Evolutionary conservation across 2,888 invertebrate genomes (phyloP), one percentile per base, ranked within the genome.

Genomic region (Catocala nupta): DNA sequence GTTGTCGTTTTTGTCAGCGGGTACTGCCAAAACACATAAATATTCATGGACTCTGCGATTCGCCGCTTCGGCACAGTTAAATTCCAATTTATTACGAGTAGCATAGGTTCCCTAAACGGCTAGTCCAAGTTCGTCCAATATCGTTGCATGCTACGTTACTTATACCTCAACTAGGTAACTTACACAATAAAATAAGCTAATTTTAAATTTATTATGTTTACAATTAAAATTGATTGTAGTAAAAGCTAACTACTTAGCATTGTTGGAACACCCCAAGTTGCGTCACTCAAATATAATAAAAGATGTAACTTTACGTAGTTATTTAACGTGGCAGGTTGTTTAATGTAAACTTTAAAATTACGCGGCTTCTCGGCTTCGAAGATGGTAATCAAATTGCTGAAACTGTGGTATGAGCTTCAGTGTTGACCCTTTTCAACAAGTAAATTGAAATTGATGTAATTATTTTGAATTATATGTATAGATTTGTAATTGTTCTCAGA

Each of bases 351-450:
- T 71, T 65, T 43, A 42, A 48, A 62, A 64, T 71, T 59, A 49
- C 65, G 59, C 45, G 56, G 66, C 56, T 66, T 66, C 55, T 61
- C 50, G 53, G 44, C 50, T 56, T 13, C 7, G 57, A n/a, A 60
- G 56, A 61, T 63, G 48, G 63, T 68, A 71, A 75, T 51, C 34
- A 63, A 58, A 52, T 71, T 71, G 65, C 36, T 59, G 34, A 49
- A 53, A 59, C 25, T 12, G 25, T 56, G 43, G 55, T 57, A 55
- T 56, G 49, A 11, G 60, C 52, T 39, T 39, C 36, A 39, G 36
- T 9, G 36, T 39, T 39, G 8, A 39, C 1, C 1, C 36, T 1
- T 39, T 39, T 39, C 36, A 9, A 6, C 36, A 9, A 39, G 36
- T 39, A 8, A 39, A 8, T 7, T 39, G 36, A 39, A 39, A 8